Evolutionary conservation across 2,113 vertebrate species (phyloP), one percentile per base, ranked within the genome.

Genomic region (Theristicus caerulescens): DNA sequence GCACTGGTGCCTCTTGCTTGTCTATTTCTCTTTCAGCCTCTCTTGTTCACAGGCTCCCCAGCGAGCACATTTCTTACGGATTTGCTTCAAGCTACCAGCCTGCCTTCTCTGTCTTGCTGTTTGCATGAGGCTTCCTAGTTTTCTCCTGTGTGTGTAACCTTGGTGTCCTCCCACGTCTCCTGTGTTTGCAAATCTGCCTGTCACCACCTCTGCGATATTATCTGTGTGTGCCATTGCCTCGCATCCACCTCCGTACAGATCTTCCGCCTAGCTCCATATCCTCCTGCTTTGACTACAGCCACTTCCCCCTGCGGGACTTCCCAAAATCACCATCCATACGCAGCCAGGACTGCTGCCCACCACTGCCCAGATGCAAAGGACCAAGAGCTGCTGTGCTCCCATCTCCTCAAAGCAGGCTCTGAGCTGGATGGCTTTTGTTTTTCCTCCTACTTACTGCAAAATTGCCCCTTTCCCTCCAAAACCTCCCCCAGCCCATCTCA

Each of bases 121-220:
- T 82, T 74, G 71, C 79, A 90, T 47, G 86, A 93, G 66, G 32
- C 78, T 95, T 94, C 78, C 86, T 91, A 62, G 58, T 80, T 96
- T 95, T 76, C 83, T 91, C 58, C 78, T 82, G 2, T 83, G 64
- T 95, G 74, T 95, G 84, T 95, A 97, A 95, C 94, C 93, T 90
- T 90, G 55, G 79, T 74, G 90, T 95, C 93, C 97, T 97, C 97
- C 96, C 87, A 97, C 93, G 1, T 70, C 93, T 95, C 71, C 71
- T 71, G 54, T 95, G 95, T 97, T 97, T 97, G 96, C 95, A 97
- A 96, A 97, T 95, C 94, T 97, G 95, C 91, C 91, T 95, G 82
- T 96, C 95, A 96, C 93, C 91, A 90, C 95, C 94, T 88, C 96
- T 94, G 91, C 94, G 91, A 36, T 90, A 96, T 66, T 94, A 91